Base-by-base conservation (phyloP, 2,797 vertebrate genomes). In the Danionella dracula region DNA sequence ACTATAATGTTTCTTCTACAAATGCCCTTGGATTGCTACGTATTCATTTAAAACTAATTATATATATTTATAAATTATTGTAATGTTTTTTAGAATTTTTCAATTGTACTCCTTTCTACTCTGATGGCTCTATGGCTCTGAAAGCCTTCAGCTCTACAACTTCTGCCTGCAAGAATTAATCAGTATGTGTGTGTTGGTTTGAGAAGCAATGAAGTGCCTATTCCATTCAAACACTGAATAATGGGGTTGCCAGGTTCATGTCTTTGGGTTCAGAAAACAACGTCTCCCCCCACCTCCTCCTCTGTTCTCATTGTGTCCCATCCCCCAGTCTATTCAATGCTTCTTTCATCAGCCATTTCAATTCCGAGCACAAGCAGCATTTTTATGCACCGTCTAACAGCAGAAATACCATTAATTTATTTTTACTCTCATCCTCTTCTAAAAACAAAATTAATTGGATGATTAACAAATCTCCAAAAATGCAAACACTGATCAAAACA, bases 201-300 rank as follows among this genome's bases (percentile, higher is more conserved):
- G 82, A 85, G 84, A 88, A 90, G 88, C 87, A 89, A 90, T 89
- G 85, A 88, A 86, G 85, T 88, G 82, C 84, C 86, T 87, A 83
- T 84, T 85, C 79, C 86, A 83, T 87, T 88, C 84, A 87, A 88
- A 87, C 86, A 87, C 83, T 87, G 85, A 88, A 89, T 88, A 88
- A 89, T 89, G 86, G 87, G 86, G 84, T 88, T 88, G 84, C 87
- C 84, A 86, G 84, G 83, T 84, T 85, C 84, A 87, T 75, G 66
- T 72, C 76, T 68, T 57, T 31, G 45, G 53, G 54, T 67, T 74
- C 74, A 76, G 62, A 76, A 74, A 78, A 74, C 63, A 72, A 72
- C 58, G 56, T 60, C 63, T 62, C 57, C 54, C 79, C 10, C 77
- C 78, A 56, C 11, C 73, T 58, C 67, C 42, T 67, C 34, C 27